phyloP scores from a whole-genome alignment of 2,797 vertebrate species.

The Urosaurus nigricauda region DNA sequence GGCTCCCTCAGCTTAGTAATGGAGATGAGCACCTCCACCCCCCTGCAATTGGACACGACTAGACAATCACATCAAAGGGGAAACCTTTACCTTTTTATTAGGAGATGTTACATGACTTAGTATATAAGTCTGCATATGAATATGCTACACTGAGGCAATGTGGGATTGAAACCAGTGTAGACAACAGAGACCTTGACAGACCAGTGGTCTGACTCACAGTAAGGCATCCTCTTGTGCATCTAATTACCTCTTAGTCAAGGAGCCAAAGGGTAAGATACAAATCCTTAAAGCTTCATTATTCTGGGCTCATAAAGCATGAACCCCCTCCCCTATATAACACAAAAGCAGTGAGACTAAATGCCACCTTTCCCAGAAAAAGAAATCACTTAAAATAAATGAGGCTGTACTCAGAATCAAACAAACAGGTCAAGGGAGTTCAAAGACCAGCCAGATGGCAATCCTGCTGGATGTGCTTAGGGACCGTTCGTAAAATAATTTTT shows the following conservation, averaged over 20 bases:
- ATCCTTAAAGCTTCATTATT: neutral
- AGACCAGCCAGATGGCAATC: constrained; percentile 39
- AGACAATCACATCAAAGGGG: too few relatives aligned
- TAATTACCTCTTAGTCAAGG: neutral
- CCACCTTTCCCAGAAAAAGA: neutral
- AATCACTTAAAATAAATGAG: constrained; percentile 26
- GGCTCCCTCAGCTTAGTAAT: too few relatives aligned
- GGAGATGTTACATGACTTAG: too few relatives aligned
- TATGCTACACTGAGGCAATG: too few relatives aligned
- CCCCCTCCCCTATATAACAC: neutral
- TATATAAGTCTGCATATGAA: too few relatives aligned
- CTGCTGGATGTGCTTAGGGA: constrained; percentile 14
- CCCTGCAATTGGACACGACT: too few relatives aligned
- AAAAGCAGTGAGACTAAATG: neutral
- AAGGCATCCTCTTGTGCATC: too few relatives aligned
- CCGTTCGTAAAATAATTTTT: constrained; percentile 30
- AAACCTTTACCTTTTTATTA: too few relatives aligned
- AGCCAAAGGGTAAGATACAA: neutral
- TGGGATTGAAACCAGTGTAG: neutral
- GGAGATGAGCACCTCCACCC: too few relatives aligned
- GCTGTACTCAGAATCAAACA: constrained; percentile 17
- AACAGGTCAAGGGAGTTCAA: constrained; percentile 41
- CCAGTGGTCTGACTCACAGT: too few relatives aligned
- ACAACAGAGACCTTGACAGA: neutral
- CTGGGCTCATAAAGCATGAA: neutral